Evolutionary conservation across 2,797 vertebrate genomes (phyloP), one percentile per base, ranked within the genome.

Genomic region (Chromobotia macracanthus): DNA sequence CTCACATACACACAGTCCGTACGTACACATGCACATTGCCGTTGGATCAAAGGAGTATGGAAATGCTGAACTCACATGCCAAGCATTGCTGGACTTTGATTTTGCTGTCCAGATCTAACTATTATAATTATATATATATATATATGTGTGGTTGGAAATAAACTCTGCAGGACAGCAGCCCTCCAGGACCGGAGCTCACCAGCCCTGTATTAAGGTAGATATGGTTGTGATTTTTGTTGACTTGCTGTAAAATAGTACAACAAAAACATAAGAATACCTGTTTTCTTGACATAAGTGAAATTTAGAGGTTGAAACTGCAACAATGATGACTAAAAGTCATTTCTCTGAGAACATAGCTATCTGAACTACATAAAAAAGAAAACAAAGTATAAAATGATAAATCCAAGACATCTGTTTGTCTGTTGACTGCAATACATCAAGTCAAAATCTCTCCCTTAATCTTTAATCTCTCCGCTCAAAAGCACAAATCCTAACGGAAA

Each of bases 401-500:
- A 63, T 63, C 18, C 28, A 25, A 7, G 28, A 55, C 41, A 46
- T 60, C 71, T 74, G 71, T 68, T 68, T 74, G 53, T 58, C 56
- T 80, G 50, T 66, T 53, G 56, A 21, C 12, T 1, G 56, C 10
- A 0, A 16, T 5, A 46, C 13, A 3, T 16, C 7, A 0, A 19
- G 11, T 66, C 2, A 11, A 13, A 60, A 21, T 18, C 51, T 51
- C 25, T 41, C 13, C 50, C 55, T 35, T 41, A 19, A 67, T 72
- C 68, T 77, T 77, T 60, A 60, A 74, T 80, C 64, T 67, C 15
- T 31, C 15, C 0, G 51, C 53, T 72, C 31, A 61, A 63, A 71
- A 38, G 46, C 66, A 15, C n/a, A 48, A 70, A 81, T 77, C 67
- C 79, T 71, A 31, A 51, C 0, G n/a, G 80, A 77, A 81, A 81